Base-by-base conservation (phyloP, 2,797 vertebrate species). In the Gambusia yucatana region DNA sequence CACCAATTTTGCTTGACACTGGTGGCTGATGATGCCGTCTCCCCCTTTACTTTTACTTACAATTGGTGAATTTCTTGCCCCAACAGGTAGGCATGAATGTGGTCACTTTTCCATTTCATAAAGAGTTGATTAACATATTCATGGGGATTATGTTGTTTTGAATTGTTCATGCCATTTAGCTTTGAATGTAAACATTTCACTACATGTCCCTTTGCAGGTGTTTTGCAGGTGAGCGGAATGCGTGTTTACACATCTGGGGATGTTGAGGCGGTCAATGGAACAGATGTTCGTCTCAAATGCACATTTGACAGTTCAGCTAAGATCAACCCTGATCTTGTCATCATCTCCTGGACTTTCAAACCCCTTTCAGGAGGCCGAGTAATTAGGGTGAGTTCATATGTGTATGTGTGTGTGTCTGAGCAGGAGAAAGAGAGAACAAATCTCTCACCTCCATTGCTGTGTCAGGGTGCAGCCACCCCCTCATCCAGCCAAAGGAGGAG, bases 251-350 rank as follows among this genome's bases (percentile, higher is more conserved):
- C 97, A 0, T 86, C 96, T 0, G 93, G 87, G 25, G 91, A 95
- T 1, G 76, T 98, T 87, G 95, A 97, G 74, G 97, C 96, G 0
- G 95, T 98, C 80, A 99, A 99, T 0, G 98, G 98, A 77, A 98
- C 98, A 0, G 96, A 98, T 2, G 86, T 94, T 48, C 94, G 97
- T 25, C 91, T 99, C 28, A 98, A 95, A 92, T 99, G 98, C 92
- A 97, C 96, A n/a, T 99, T 98, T 59, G 92, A 96, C 61, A 97
- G 94, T 84, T 95, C 91, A 4, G 47, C 85, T n/a, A 82, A 95
- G 0, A 84, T 97, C 76, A 93, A 88, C 78, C 89, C 93, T 22
- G 75, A 78, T 1, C 1, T 72, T 0, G 55, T 97, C 0, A 84
- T 93, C 0, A 95, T 98, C 83, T 96, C 95, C 46, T 99, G 98